phyloP scores from a whole-genome alignment of 1,140 invertebrate genomes.

The Trinorchestia longiramus region DNA sequence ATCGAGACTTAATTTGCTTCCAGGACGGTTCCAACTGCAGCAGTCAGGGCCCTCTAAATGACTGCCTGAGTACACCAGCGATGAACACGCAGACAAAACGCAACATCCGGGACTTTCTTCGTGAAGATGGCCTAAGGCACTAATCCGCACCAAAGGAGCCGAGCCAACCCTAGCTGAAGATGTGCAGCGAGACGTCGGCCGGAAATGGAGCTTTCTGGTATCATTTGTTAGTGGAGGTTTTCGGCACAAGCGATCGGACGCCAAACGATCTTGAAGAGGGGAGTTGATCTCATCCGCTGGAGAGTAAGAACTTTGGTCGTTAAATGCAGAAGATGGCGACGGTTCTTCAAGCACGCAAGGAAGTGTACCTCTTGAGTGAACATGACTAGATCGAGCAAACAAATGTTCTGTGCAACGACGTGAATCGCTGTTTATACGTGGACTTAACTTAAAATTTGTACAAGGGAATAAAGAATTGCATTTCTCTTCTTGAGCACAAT shows the following conservation, averaged over 20 bases:
- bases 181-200: not conserved
- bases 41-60: constrained; percentile 21
- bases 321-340: not conserved
- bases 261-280: not conserved
- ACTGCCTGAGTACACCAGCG: not conserved
- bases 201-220: constrained; percentile 41
- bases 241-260: not conserved
- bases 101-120: constrained; percentile 54
- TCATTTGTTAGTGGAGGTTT: not conserved
- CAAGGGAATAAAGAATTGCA: not conserved
- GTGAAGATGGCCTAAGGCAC: constrained; percentile 38
- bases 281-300: not conserved
- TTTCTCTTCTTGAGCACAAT: not conserved
- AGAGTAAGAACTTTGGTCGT: not conserved
- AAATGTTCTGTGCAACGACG: not conserved
- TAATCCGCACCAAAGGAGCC: constrained; percentile 9
- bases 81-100: constrained; percentile 8
- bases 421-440: not conserved
- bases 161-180: constrained; percentile 18
- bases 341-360: constrained; percentile 41
- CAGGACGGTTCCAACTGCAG: constrained; percentile 49
- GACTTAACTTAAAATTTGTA: constrained; percentile 7
- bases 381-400: not conserved
- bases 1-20: constrained; percentile 33
- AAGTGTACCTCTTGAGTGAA: not conserved